A percentile compares a stretch with the other conserved stretches of the same genome.
Evolutionary conservation across 2,797 vertebrate genomes (phyloP).

Genomic region (Limosa lapponica): DNA sequence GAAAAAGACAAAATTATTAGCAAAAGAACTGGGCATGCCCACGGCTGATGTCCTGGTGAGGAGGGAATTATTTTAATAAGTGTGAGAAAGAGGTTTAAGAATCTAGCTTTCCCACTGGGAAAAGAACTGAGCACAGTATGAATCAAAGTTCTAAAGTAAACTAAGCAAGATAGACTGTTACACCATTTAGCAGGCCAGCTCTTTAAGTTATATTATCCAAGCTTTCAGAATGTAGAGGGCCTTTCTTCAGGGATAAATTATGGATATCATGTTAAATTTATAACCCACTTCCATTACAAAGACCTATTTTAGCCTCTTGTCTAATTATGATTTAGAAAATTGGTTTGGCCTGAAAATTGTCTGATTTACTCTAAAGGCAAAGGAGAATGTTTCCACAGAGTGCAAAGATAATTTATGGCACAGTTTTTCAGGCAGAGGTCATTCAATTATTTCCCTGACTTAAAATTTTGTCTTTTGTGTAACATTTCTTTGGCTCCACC

Average conservation of each 20-base stretch:
- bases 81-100: conserved; percentile 72
- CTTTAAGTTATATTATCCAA: conserved; percentile 66
- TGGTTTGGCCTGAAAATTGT: conserved; percentile 67
- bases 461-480: conserved; percentile 40
- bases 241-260: conserved; percentile 71
- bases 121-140: conserved; percentile 69
- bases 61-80: conserved; percentile 76
- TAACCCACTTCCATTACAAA: conserved; percentile 68
- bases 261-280: conserved; percentile 68
- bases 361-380: conserved; percentile 70
- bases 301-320: conserved; percentile 59
- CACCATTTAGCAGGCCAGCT: conserved; percentile 63
- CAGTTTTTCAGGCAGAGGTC: conserved; percentile 55
- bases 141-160: conserved; percentile 78
- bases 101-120: conserved; percentile 70
- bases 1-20: conserved; percentile 72
- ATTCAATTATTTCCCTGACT: conserved; percentile 57
- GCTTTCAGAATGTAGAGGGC: conserved; percentile 66
- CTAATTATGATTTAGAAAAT: conserved; percentile 73
- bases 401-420: conserved; percentile 63
- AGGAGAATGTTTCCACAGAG: conserved; percentile 61
- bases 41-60: conserved; percentile 69
- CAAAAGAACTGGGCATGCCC: conserved; percentile 64
- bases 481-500: conserved; percentile 17
- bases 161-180: conserved; percentile 70